phyloP scores from a whole-genome alignment of 92 coral and sea anemone genomes.

The Diadumene lineata region DNA sequence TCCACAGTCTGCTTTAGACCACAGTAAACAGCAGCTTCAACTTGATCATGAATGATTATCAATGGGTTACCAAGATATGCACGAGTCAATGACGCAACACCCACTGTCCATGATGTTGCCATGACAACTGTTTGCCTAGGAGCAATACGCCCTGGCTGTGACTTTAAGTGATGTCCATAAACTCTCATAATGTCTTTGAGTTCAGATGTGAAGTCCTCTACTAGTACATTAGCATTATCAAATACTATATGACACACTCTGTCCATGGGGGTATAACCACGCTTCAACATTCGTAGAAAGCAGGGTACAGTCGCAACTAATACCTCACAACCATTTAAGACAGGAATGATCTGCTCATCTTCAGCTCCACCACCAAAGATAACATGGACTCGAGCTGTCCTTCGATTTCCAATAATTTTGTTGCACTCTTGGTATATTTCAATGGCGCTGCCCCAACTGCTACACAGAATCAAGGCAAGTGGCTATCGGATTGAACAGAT shows the following conservation, averaged over 20 bases:
- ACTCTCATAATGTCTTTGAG: slow-evolving; percentile 84
- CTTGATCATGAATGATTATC: slow-evolving; percentile 65
- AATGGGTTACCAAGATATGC: slow-evolving; percentile 91
- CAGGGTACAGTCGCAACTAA: slow-evolving; percentile 90
- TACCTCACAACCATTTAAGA: slow-evolving; percentile 92
- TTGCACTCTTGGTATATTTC: slow-evolving; percentile 54
- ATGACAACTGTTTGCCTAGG: slow-evolving; percentile 85
- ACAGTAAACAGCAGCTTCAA: slow-evolving; percentile 82
- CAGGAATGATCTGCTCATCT: slow-evolving; percentile 62
- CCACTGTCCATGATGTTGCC: slow-evolving; percentile 84
- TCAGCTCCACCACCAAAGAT: slow-evolving; percentile 87
- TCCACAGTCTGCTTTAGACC: slow-evolving; percentile 69
- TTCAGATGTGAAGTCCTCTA: slow-evolving; percentile 76
- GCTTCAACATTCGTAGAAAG: slow-evolving; percentile 78
- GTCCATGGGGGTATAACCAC: slow-evolving; percentile 65
- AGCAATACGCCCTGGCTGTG: slow-evolving; percentile 74
- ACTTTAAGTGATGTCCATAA: slow-evolving; percentile 66
- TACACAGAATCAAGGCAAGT: slow-evolving; percentile 63
- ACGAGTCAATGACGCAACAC: slow-evolving; percentile 77
- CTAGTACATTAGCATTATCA: slow-evolving; percentile 85
- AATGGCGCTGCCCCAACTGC: slow-evolving; percentile 67
- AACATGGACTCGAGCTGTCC: slow-evolving; percentile 65
- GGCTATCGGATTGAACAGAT: slow-evolving; percentile 63
- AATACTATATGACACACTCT: slow-evolving; percentile 83
- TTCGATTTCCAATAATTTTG: slow-evolving; percentile 42